Evolutionary conservation across 2,888 invertebrate species (phyloP).

Genomic region (Drosophila infuscata): DNA sequence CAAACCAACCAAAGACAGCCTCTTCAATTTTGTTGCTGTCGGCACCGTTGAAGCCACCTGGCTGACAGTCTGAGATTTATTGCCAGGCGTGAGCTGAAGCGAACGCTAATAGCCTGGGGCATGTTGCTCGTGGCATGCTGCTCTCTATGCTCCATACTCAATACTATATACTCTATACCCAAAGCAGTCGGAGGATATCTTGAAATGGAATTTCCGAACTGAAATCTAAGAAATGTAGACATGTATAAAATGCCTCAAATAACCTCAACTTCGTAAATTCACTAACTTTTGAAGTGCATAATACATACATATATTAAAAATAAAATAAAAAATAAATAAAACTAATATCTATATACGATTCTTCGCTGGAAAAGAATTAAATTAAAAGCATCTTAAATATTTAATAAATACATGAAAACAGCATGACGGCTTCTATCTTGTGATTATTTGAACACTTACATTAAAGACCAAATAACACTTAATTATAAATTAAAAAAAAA

Average conservation of each 20-base stretch:
- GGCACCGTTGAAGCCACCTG: constrained; percentile 34
- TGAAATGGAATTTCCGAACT: neutral
- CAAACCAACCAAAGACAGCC: constrained; percentile 22
- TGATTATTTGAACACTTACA: no score
- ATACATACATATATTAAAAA: neutral
- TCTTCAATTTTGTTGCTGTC: constrained; percentile 36
- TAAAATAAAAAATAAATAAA: neutral
- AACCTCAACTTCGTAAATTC: neutral
- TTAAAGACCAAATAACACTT: no score
- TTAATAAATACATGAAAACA: no score
- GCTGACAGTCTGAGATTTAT: constrained; percentile 74
- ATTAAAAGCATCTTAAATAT: neutral
- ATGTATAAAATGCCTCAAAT: neutral
- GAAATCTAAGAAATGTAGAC: neutral
- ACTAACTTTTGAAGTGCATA: neutral
- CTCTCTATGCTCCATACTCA: constrained; percentile 13
- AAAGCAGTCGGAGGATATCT: neutral
- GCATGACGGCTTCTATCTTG: no score
- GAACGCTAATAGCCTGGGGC: constrained; percentile 58
- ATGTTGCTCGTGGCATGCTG: constrained; percentile 26
- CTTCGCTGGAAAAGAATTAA: neutral
- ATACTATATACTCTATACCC: constrained; percentile 14
- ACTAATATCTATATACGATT: neutral
- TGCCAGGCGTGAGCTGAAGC: constrained; percentile 56
- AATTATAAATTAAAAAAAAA: neutral